phyloP scores from a whole-genome alignment of 2,113 vertebrate genomes.

The Nyctereutes procyonoides region DNA sequence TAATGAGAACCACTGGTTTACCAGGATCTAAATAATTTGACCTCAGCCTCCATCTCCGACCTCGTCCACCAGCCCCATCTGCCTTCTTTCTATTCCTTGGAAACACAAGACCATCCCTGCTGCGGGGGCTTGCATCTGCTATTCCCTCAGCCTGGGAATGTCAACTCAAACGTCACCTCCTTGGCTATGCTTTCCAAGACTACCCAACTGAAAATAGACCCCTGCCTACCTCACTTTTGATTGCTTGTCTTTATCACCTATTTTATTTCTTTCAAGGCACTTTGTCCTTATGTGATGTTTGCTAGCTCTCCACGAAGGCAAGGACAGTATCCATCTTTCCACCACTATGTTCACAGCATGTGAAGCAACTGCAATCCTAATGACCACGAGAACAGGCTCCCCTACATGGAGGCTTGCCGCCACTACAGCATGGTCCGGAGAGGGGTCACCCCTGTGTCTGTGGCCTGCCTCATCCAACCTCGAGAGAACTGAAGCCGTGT shows the following conservation, averaged over 20 bases:
- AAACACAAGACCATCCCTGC: neutral
- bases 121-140: too few relatives aligned
- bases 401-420: neutral
- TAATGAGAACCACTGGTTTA: neutral
- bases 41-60: neutral
- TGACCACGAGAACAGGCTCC: neutral
- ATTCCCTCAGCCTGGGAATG: neutral
- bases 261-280: neutral
- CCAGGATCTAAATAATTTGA: neutral
- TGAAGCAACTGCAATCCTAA: neutral
- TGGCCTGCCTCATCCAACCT: neutral
- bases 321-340: neutral
- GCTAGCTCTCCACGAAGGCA: neutral
- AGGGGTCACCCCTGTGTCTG: neutral
- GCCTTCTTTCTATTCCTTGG: neutral
- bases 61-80: neutral
- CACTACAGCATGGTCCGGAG: neutral
- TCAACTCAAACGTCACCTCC: neutral
- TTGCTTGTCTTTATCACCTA: neutral
- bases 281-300: neutral
- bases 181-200: neutral
- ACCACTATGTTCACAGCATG: neutral
- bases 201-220: neutral
- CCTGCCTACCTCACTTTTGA: fast-evolving
- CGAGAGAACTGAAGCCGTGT: neutral